Conservation (phyloP, 2,888 invertebrate genomes). For the Drosophila dives region DNA sequence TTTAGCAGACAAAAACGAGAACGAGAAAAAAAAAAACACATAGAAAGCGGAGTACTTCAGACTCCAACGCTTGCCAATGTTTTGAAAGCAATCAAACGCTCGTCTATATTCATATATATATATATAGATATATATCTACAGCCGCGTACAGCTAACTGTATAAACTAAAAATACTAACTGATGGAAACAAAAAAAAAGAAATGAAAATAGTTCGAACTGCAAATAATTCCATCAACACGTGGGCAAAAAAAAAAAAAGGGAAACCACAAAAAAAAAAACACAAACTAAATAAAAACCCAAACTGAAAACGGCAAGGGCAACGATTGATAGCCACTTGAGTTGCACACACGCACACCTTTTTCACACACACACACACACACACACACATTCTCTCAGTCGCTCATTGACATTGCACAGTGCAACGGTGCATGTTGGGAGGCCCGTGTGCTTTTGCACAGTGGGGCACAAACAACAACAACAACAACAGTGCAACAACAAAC, state of each 20-base stretch:
- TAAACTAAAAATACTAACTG: slow-evolving; percentile 56
- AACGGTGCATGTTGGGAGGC: slow-evolving; percentile 60
- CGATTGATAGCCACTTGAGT: slow-evolving; percentile 81
- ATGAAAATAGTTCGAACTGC: slow-evolving; percentile 60
- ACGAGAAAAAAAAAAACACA: not conserved
- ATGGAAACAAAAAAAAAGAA: slow-evolving; percentile 8
- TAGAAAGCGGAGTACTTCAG: slow-evolving; percentile 1
- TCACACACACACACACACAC: not conserved
- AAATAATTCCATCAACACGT: slow-evolving; percentile 81
- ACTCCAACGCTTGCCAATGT: slow-evolving; percentile 30
- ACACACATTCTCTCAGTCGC: not conserved
- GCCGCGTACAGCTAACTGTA: slow-evolving; percentile 32
- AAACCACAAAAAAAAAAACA: slow-evolving; percentile 22
- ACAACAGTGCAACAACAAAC: slow-evolving; percentile 18
- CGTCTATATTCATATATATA: slow-evolving; percentile 72
- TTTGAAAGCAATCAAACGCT: slow-evolving; percentile 75
- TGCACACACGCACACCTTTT: slow-evolving; percentile 14
- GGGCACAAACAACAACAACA: slow-evolving; percentile 59
- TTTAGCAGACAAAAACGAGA: slow-evolving; percentile 57
- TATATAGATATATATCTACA: slow-evolving; percentile 60
- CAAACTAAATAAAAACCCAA: slow-evolving; percentile 48
- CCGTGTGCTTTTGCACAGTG: slow-evolving; percentile 68
- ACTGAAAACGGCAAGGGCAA: slow-evolving; percentile 62
- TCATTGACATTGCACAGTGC: slow-evolving; percentile 50
- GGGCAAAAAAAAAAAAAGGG: not conserved